Conservation (phyloP, 2,888 invertebrate genomes). For the Gymnosoma rotundatum region DNA sequence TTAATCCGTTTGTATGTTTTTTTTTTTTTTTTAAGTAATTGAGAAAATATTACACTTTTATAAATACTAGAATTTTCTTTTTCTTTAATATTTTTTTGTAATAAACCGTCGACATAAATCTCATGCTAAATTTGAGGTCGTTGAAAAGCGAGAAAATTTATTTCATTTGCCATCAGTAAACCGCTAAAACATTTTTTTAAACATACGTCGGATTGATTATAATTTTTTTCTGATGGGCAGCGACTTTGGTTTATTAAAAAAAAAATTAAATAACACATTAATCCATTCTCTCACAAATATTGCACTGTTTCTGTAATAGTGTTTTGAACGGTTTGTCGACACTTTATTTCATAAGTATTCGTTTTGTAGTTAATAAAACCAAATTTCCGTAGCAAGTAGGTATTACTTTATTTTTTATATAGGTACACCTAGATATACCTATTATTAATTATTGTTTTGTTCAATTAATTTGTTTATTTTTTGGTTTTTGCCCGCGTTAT, state of each 20-base stretch:
- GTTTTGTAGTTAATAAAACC: not conserved
- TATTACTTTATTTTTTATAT: too few species aligned
- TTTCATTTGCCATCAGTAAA: conserved; percentile 77
- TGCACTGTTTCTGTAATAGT: conserved; percentile 37
- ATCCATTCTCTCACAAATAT: conserved; percentile 26
- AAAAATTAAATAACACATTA: conserved; percentile 17
- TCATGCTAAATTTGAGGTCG: conserved; percentile 76
- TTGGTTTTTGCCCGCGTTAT: conserved; percentile 78
- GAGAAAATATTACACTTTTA: not conserved
- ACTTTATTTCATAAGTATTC: not conserved
- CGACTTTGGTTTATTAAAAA: conserved; percentile 9
- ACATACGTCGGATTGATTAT: conserved; percentile 74
- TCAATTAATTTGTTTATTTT: conserved; percentile 18
- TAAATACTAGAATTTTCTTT: not conserved
- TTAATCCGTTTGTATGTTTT: conserved; percentile 24
- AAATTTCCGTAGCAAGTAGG: too few species aligned
- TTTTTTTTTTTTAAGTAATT: not conserved
- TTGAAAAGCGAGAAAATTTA: conserved; percentile 73
- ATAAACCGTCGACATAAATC: conserved; percentile 71
- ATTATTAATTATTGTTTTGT: conserved; percentile 46
- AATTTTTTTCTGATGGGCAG: not conserved
- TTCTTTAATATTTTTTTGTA: conserved; percentile 2
- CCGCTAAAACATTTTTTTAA: conserved; percentile 76
- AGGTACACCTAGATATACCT: too few species aligned
- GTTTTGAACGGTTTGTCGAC: conserved; percentile 43